These are phyloP conservation scores for Heterotilapia buettikoferi DNA, from an alignment of 2,113 vertebrate genomes.

Conservation along the genomic window DNA sequence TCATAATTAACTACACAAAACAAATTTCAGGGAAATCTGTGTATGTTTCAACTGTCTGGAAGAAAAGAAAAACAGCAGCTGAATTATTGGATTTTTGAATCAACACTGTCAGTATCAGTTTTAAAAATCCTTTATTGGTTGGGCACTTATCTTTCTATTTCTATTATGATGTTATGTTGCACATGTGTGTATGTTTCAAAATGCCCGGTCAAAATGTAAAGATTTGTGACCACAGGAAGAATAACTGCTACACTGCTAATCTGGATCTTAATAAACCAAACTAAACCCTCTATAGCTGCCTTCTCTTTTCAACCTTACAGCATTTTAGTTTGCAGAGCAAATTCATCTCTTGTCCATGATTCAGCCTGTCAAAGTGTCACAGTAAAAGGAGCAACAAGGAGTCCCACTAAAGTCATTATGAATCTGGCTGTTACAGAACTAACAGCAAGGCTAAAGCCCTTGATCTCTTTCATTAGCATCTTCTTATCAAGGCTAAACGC, in stretches of 20 bases:
- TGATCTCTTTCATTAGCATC: constrained; percentile 58
- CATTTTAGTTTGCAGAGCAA: constrained; percentile 1
- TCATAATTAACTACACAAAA: background rate
- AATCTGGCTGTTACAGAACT: constrained; percentile 19
- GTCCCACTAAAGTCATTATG: constrained; percentile 21
- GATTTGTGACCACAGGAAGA: rapidly evolving
- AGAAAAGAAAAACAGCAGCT: background rate
- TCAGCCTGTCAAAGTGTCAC: constrained; percentile 10
- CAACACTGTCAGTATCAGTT: background rate
- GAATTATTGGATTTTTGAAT: background rate
- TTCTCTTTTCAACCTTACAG: background rate
- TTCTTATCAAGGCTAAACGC: constrained; percentile 40
- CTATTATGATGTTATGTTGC: rapidly evolving
- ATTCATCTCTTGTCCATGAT: background rate
- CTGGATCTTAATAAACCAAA: background rate
- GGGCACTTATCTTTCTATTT: background rate
- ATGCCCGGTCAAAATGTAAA: background rate
- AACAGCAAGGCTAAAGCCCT: constrained; percentile 35
- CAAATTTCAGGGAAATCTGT: background rate
- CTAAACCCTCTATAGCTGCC: background rate
- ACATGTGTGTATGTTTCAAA: background rate
- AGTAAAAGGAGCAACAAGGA: background rate
- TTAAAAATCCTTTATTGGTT: background rate
- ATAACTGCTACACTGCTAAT: background rate
- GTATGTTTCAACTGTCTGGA: background rate